These are phyloP conservation scores for Monomorium pharaonis DNA, from an alignment of 1,140 invertebrate genomes.

Conservation along the genomic window DNA sequence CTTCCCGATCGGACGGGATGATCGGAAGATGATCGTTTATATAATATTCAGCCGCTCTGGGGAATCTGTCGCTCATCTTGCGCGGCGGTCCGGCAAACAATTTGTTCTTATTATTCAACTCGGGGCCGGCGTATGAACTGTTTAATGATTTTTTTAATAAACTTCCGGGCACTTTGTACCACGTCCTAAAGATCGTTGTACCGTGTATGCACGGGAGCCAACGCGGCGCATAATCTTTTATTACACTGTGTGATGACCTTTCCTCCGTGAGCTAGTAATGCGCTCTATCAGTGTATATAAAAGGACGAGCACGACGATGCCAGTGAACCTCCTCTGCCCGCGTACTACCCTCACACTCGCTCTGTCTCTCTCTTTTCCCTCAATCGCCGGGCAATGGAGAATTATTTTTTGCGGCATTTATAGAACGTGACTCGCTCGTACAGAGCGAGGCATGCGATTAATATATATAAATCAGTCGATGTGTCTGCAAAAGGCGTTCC, in stretches of 20 bases:
- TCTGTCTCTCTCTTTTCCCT: conserved; percentile 22
- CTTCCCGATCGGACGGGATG: not conserved
- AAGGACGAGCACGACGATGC: conserved; percentile 63
- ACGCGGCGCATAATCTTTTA: conserved; percentile 70
- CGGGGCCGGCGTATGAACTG: conserved; percentile 53
- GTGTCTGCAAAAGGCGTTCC: not conserved
- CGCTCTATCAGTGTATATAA: conserved; percentile 62
- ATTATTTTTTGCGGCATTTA: conserved; percentile 58
- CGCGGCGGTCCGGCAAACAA: not conserved
- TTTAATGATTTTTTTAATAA: conserved; percentile 73
- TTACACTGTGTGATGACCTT: conserved; percentile 71
- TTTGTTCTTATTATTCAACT: conserved; percentile 65
- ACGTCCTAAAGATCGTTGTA: conserved; percentile 67
- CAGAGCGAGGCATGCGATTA: conserved; percentile 13
- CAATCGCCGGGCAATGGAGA: not conserved
- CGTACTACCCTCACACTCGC: conserved; percentile 59
- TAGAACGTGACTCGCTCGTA: conserved; percentile 49
- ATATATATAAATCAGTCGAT: conserved; percentile 39
- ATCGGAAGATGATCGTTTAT: not conserved
- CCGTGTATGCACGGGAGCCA: conserved; percentile 66
- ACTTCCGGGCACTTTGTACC: conserved; percentile 66
- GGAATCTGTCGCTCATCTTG: not conserved
- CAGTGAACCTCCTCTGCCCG: conserved; percentile 69
- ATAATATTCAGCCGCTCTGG: not conserved
- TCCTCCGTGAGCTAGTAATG: conserved; percentile 66